phyloP scores from a whole-genome alignment of 2,113 vertebrate species.

The Cairina moschata region DNA sequence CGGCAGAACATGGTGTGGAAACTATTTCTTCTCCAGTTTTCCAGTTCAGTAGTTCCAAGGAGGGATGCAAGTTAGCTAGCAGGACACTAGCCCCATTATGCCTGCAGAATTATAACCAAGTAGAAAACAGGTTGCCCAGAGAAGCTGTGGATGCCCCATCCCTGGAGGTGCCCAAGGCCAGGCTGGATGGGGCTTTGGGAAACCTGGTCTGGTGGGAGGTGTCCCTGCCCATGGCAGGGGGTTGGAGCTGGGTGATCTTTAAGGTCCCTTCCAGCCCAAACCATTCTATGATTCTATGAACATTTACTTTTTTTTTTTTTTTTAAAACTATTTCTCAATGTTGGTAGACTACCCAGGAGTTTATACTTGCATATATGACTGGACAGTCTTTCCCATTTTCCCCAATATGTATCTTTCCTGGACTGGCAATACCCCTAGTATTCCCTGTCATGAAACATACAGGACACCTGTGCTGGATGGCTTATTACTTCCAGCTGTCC shows the following conservation, averaged over 20 bases:
- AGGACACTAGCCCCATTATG: background rate
- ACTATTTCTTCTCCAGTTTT: background rate
- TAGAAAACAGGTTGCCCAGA: background rate
- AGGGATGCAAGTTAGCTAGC: background rate
- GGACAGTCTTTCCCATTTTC: background rate
- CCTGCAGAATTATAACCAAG: background rate
- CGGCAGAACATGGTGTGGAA: background rate
- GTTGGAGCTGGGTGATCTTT: background rate
- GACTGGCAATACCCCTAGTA: background rate
- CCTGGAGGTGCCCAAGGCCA: background rate
- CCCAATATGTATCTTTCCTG: background rate
- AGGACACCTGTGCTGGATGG: background rate
- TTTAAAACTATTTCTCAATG: background rate
- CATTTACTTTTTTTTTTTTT: background rate
- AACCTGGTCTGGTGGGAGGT: background rate
- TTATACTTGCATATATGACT: background rate
- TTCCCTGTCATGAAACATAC: background rate
- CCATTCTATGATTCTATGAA: too few species aligned
- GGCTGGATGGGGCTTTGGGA: background rate
- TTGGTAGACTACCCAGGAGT: background rate
- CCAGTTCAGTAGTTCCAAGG: background rate
- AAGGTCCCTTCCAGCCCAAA: background rate
- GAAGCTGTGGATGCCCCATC: background rate
- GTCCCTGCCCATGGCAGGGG: background rate
- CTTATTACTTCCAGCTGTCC: background rate